These are phyloP conservation scores for Helobdella robusta DNA, from an alignment of 2,888 invertebrate species.

Conservation along the genomic window DNA sequence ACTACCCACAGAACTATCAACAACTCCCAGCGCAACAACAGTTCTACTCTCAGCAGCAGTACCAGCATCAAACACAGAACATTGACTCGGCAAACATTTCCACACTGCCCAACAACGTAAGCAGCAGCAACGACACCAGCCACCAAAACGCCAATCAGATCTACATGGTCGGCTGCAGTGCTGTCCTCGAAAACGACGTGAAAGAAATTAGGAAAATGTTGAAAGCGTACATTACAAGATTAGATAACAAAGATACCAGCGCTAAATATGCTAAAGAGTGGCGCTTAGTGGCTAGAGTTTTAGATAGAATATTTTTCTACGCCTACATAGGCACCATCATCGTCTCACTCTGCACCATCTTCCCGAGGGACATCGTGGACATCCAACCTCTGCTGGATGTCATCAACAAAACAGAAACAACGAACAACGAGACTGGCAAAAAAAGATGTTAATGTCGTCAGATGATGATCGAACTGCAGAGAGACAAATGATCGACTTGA, in stretches of 20 bases:
- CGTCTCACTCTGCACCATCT: conserved; percentile 36
- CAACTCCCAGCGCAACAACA: conserved; percentile 13
- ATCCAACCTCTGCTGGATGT: too few relatives aligned
- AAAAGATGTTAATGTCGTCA: too few relatives aligned
- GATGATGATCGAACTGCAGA: too few relatives aligned
- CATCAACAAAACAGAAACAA: too few relatives aligned
- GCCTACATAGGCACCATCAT: conserved; percentile 35
- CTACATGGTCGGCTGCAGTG: conserved; percentile 23
- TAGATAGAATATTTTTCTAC: conserved; percentile 36
- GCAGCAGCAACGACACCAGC: too few relatives aligned
- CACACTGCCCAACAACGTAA: conserved; percentile 5
- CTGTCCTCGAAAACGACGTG: conserved; percentile 42
- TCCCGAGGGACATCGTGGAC: conserved; percentile 30
- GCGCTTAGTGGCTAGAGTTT: conserved; percentile 35
- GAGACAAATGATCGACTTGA: too few relatives aligned
- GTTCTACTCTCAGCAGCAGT: not conserved
- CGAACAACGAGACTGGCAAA: too few relatives aligned
- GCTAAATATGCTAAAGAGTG: conserved; percentile 35
- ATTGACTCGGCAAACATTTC: not conserved
- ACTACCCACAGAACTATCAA: conserved; percentile 6
- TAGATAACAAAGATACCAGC: conserved; percentile 34
- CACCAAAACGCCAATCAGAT: not conserved
- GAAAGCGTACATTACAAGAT: conserved; percentile 39
- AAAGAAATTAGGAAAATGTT: conserved; percentile 42
- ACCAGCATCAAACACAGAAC: not conserved